Evolutionary conservation across 1,140 invertebrate genomes (phyloP), one percentile per base, ranked within the genome.

Genomic region (Cryptotermes secundus): DNA sequence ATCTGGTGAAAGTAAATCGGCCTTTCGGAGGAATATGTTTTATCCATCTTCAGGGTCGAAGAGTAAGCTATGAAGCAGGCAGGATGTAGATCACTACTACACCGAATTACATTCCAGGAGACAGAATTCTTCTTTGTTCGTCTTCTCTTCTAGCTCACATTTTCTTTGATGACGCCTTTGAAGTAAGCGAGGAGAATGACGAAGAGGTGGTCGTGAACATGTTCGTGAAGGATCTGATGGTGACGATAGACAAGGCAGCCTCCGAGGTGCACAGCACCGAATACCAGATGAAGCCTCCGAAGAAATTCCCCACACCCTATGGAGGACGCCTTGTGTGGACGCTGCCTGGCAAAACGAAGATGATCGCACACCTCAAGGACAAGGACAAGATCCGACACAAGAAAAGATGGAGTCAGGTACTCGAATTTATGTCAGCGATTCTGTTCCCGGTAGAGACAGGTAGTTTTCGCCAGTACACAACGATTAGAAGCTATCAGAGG

Each of bases 91-190:
- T n/a, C n/a, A n/a, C n/a, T n/a, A n/a, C n/a, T n/a, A n/a, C n/a
- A n/a, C n/a, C n/a, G n/a, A n/a, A n/a, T n/a, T n/a, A n/a, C n/a
- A n/a, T n/a, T n/a, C n/a, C n/a, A n/a, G n/a, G n/a, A n/a, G n/a
- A n/a, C n/a, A n/a, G n/a, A n/a, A n/a, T n/a, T n/a, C n/a, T n/a
- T n/a, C n/a, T n/a, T n/a, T n/a, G n/a, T n/a, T n/a, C n/a, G n/a
- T n/a, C n/a, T n/a, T n/a, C 87, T 87, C 87, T 93, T 93, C 59
- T 89, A 99, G 97, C 98, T 85, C 98, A 99, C 88, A 98, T 99
- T 86, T 99, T 98, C 90, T 97, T 99, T 89, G 99, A 99, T 90
- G 99, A 99, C 89, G 98, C 98, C 34, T 99, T 99, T 89, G 98
- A 99, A 92, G 93, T 98, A 85, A 94, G 96, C 65, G 98, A 99